Evolutionary conservation across 2,888 invertebrate species (phyloP).

Genomic region (Scaptomyza cyrtandrae): DNA sequence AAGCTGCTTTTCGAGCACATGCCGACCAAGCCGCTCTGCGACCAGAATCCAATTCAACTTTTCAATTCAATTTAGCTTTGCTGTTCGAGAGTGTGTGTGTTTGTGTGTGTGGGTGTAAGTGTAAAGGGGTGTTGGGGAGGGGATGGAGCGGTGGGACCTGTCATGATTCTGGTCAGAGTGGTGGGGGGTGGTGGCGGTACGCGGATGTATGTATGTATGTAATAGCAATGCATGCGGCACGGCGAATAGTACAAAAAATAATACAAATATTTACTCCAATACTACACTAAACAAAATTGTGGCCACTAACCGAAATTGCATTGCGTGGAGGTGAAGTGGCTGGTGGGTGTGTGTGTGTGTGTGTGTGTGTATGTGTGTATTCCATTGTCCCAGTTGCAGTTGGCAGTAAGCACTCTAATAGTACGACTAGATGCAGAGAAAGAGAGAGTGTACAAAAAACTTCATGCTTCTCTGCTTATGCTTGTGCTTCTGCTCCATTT

Average conservation of each 20-base stretch:
- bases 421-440: background rate
- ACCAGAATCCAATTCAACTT: constrained; percentile 57
- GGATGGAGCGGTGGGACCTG: background rate
- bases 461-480: constrained; percentile 9
- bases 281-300: constrained; percentile 74
- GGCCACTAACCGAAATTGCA: constrained; percentile 76
- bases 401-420: constrained; percentile 38
- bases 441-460: background rate
- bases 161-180: constrained; percentile 20
- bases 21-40: constrained; percentile 17
- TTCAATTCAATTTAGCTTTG: constrained; percentile 52
- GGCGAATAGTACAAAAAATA: constrained; percentile 22
- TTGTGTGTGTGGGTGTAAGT: background rate
- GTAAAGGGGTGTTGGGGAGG: background rate
- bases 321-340: constrained; percentile 44
- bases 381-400: constrained; percentile 33
- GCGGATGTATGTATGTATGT: constrained; percentile 47
- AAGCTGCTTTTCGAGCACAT: constrained; percentile 46
- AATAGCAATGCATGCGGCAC: constrained; percentile 49
- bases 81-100: background rate
- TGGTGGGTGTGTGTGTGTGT: background rate
- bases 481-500: background rate
- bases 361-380: background rate
- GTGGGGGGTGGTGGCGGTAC: background rate
- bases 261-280: constrained; percentile 65